Base-by-base conservation (phyloP, 2,888 invertebrate species). In the Abrostola triplasia region DNA sequence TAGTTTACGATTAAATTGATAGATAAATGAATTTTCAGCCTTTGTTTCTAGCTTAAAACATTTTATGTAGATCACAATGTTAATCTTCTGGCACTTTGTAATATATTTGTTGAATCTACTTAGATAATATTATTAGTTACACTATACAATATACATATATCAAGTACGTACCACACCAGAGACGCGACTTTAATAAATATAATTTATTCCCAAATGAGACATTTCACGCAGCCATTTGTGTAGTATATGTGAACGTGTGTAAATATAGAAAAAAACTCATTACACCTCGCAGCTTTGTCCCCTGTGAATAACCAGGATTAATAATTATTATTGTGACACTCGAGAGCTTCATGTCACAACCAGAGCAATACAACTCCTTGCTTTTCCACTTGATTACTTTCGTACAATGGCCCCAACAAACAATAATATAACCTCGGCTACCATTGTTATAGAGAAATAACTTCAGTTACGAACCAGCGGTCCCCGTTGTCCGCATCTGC, bases 371-470 rank as follows among this genome's bases (percentile, higher is more conserved):
- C 79, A 82, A 85, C 82, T 87, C 81, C 84, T 87, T 85, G 84
- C 82, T 84, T 86, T 88, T 88, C 84, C 87, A 85, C 81, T 85
- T 84, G 87, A 90, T 88, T 88, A 87, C 86, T 84, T 83, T 77
- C 72, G 73, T 82, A 88, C 87, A 88, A 89, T 87, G 73, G 83
- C 70, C 77, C 74, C 81, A 83, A 85, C 85, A 86, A 89, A 90
- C 86, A 86, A 84, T 85, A 87, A 89, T 87, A 83, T 87, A 87
- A 86, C 80, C 82, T 82, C 81, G 79, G 72, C 67, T 76, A 79
- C 81, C 79, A 84, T 87, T 84, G 82, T 86, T 77, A 79, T 73
- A 80, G 79, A 82, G 80, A 84, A 84, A 84, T 83, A 74, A 81
- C 81, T 80, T 72, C 65, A 72, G 67, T 76, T 57, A 53, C 49